phyloP scores from a whole-genome alignment of 2,797 vertebrate genomes.

The Lophura swinhoii region DNA sequence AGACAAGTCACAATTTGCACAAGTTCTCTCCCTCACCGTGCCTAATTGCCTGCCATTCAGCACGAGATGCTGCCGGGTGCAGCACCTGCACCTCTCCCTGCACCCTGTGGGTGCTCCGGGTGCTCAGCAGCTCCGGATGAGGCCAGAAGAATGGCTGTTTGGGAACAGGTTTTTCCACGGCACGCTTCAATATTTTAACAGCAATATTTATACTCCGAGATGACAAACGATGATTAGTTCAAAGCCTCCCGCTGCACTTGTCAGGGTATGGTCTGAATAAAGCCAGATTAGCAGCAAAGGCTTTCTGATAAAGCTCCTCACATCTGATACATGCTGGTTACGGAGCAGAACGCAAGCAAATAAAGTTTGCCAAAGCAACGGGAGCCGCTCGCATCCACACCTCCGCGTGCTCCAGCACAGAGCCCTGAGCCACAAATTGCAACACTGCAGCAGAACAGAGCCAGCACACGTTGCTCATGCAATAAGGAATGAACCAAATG shows the following conservation, averaged over 20 bases:
- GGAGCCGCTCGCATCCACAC: not conserved
- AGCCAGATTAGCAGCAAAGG: not conserved
- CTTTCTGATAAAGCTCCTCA: not conserved
- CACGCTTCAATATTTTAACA: not conserved
- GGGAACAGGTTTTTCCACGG: not conserved
- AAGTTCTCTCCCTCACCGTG: not conserved
- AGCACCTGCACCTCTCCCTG: not conserved
- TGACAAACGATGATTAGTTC: not conserved
- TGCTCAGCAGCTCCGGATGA: constrained; percentile 24
- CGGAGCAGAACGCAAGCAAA: not conserved
- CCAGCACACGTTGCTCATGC: not conserved
- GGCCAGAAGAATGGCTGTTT: not conserved
- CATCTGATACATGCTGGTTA: not conserved
- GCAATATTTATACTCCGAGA: not conserved
- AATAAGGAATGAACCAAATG: not conserved
- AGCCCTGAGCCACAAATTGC: not conserved
- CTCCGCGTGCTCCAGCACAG: not conserved
- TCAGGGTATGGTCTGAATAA: not conserved
- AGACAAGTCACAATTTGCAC: not conserved
- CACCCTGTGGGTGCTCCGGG: not conserved
- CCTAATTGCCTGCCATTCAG: not conserved
- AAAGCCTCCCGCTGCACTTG: not conserved
- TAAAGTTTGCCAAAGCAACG: not conserved
- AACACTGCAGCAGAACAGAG: not conserved
- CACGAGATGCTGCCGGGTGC: not conserved